A percentile compares a stretch with the other conserved stretches of the same genome.
phyloP scores from a whole-genome alignment of 2,888 invertebrate genomes.

The Eudemis profundana region DNA sequence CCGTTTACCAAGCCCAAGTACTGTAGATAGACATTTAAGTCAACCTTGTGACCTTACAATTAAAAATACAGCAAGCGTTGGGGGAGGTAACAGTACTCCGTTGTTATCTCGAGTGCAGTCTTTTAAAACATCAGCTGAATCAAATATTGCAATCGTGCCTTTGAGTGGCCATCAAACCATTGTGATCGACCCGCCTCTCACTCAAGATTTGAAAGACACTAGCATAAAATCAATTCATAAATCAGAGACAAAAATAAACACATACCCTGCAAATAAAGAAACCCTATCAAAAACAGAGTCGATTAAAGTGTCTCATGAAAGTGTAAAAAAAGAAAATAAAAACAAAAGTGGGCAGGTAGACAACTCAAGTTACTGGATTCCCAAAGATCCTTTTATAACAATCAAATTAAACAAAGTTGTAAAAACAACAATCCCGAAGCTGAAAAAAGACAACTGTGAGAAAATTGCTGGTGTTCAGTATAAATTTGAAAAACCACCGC shows the following conservation, averaged over 20 bases:
- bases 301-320: constrained; percentile 41
- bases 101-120: constrained; percentile 77
- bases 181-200: constrained; percentile 77
- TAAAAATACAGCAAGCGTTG: constrained; percentile 54
- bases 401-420: constrained; percentile 80
- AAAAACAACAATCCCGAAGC: constrained; percentile 76
- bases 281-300: constrained; percentile 30
- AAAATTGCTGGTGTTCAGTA: constrained; percentile 67
- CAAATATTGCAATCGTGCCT: constrained; percentile 79
- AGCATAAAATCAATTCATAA: constrained; percentile 25
- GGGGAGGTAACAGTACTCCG: constrained; percentile 66
- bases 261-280: constrained; percentile 45
- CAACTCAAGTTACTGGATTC: constrained; percentile 64
- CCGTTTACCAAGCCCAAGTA: constrained; percentile 74
- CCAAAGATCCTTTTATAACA: constrained; percentile 78
- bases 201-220: constrained; percentile 55
- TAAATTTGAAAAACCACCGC: constrained; percentile 74
- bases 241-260: constrained; percentile 43
- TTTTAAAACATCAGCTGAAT: constrained; percentile 78
- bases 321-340: constrained; percentile 50
- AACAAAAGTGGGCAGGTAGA: constrained; percentile 58
- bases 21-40: constrained; percentile 61
- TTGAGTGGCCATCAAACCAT: constrained; percentile 84
- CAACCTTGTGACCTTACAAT: constrained; percentile 54
- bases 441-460: constrained; percentile 71